phyloP scores from a whole-genome alignment of 2,888 invertebrate genomes.

The Drosophila pegasa region DNA sequence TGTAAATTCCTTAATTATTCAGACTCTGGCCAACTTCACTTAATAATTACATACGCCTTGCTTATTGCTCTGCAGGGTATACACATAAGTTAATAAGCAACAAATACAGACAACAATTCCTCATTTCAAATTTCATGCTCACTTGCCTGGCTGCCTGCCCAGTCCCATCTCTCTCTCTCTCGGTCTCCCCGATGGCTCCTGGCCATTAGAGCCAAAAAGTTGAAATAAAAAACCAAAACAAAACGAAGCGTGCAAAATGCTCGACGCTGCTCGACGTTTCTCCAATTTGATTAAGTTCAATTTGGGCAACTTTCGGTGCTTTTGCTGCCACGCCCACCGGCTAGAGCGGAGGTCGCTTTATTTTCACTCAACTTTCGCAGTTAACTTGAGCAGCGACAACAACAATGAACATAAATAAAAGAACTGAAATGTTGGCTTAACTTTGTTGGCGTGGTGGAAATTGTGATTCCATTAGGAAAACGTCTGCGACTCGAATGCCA shows the following conservation, averaged over 20 bases:
- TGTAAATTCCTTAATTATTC: not conserved
- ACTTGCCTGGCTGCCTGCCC: slow-evolving; percentile 35
- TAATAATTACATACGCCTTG: slow-evolving; percentile 7
- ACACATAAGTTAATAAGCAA: slow-evolving; percentile 8
- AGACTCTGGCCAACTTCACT: not conserved
- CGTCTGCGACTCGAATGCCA: slow-evolving; percentile 75
- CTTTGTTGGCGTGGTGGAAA: slow-evolving; percentile 51
- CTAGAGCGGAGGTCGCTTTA: slow-evolving; percentile 53
- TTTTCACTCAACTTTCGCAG: slow-evolving; percentile 72
- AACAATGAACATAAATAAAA: slow-evolving; percentile 36
- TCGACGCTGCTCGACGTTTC: slow-evolving; percentile 48
- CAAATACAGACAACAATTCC: slow-evolving; percentile 36
- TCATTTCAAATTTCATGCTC: slow-evolving; percentile 60
- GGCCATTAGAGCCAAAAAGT: slow-evolving; percentile 50
- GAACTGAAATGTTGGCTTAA: slow-evolving; percentile 51
- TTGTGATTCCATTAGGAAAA: slow-evolving; percentile 78
- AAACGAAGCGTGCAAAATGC: slow-evolving; percentile 68
- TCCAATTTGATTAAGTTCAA: slow-evolving; percentile 75
- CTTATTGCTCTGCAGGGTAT: slow-evolving; percentile 11
- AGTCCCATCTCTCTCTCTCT: not conserved
- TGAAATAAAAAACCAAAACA: slow-evolving; percentile 40
- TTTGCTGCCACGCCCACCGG: slow-evolving; percentile 52
- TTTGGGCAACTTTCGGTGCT: slow-evolving; percentile 59
- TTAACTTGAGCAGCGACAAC: slow-evolving; percentile 62
- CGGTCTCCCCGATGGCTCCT: not conserved